Evolutionary conservation across 2,888 invertebrate species (phyloP).

Genomic region (Xanthia icteritia): DNA sequence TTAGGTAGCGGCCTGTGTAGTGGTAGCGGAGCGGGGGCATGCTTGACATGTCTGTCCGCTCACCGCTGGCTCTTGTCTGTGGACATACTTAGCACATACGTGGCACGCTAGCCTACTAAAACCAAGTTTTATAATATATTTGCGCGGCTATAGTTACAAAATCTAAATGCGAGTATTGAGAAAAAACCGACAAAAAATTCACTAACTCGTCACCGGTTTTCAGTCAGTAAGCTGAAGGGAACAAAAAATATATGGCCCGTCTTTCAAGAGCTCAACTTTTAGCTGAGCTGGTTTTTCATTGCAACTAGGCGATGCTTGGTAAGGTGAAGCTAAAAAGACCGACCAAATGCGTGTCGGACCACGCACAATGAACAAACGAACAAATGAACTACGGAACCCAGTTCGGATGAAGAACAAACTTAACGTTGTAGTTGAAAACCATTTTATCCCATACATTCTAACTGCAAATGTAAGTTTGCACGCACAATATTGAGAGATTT

Average conservation of each 20-base stretch:
- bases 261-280: neutral
- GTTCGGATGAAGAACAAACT: no score
- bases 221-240: neutral
- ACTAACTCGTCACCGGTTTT: neutral
- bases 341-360: no score
- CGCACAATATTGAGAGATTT: no score
- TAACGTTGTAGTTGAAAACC: no score
- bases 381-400: no score
- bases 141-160: no score
- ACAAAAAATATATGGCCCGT: neutral
- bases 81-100: neutral
- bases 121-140: no score
- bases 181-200: neutral
- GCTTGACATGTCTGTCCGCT: neutral
- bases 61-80: neutral
- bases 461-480: no score
- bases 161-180: neutral
- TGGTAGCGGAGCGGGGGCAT: neutral
- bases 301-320: no score
- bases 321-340: no score
- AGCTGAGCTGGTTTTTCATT: neutral
- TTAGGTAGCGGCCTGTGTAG: conserved; percentile 5
- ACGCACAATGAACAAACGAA: no score
- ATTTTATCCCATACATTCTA: no score
- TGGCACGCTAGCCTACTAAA: neutral